Base-by-base conservation (phyloP, 2,113 vertebrate genomes). In the Phycodurus eques region DNA sequence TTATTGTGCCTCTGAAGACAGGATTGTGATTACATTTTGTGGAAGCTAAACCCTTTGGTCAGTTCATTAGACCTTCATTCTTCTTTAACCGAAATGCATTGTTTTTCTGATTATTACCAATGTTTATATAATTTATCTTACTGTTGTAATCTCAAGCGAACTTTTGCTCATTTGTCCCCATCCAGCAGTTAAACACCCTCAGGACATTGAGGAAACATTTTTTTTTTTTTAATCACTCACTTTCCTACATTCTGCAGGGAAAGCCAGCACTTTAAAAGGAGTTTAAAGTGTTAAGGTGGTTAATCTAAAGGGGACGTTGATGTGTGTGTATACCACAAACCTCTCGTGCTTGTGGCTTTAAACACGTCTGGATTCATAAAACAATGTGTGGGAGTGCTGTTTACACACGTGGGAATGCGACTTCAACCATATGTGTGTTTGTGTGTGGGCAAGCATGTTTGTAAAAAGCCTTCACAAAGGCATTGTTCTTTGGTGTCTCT, bases 251-350 rank as follows among this genome's bases (percentile, higher is more conserved):
- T 88, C 77, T 79, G 75, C 39, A 22, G 75, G 75, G 71, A 78
- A 76, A 17, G 14, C 77, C 83, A 80, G 82, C 77, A 85, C 53
- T n/a, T 10, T 22, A 11, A 56, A 22, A 22, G 53, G 80, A 87
- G 77, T 82, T 85, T 81, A 75, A 83, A 88, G 86, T 85, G 71
- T 86, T 85, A 88, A 87, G 78, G 86, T 87, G 88, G 87, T 89
- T 86, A 83, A 84, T 87, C 74, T 82, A 85, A 88, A 86, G 80
- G 74, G 83, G 83, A 75, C 69, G 63, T 76, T 51, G 31, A 0
- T 73, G 51, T 68, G n/a, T 46, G 51, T 74, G 51, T 59, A 64
- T 60, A 61, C 0, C 15, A 63, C 33, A 63, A 27, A 22, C 10
- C n/a, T 22, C 8, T 19, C 35, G 59, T 27, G 22, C 75, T 68